Conservation (phyloP, 1,140 invertebrate species). For the Limonius californicus region DNA sequence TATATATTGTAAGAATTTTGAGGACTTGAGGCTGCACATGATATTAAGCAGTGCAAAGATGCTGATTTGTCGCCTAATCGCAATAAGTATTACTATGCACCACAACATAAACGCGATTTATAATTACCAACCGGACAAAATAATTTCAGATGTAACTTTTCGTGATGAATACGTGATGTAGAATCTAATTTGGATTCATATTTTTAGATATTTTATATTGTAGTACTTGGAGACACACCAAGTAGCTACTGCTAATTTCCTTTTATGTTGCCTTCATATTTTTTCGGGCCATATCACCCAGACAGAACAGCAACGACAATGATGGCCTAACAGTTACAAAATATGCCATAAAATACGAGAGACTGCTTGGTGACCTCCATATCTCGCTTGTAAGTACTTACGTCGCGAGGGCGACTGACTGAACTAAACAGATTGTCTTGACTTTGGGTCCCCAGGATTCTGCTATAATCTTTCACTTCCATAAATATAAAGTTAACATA, state of each 20-base stretch:
- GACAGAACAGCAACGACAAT: not conserved
- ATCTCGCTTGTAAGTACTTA: conserved; percentile 35
- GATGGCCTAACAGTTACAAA: not conserved
- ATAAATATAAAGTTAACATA: conserved; percentile 23
- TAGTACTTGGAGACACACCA: conserved; percentile 10
- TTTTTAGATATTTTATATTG: conserved; percentile 15
- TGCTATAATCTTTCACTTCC: conserved; percentile 20
- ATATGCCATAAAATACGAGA: conserved; percentile 13
- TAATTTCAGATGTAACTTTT: conserved; percentile 8
- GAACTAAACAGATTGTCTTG: conserved; percentile 22
- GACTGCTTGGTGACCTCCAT: conserved; percentile 33
- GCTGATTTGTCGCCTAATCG: conserved; percentile 26
- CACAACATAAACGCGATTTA: not conserved
- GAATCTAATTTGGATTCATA: conserved; percentile 14
- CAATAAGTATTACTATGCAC: conserved; percentile 36
- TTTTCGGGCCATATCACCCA: not conserved
- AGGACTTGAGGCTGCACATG: conserved; percentile 29
- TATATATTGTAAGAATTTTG: too few species aligned
- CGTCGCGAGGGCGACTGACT: conserved; percentile 36
- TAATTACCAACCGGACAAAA: not conserved
- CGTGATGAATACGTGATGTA: conserved; percentile 12
- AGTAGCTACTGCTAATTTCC: not conserved
- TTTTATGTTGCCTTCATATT: not conserved
- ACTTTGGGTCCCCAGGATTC: conserved; percentile 27
- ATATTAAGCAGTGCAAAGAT: too few species aligned